Base-by-base conservation (phyloP, 1,140 invertebrate genomes). In the Holotrichia oblita region DNA sequence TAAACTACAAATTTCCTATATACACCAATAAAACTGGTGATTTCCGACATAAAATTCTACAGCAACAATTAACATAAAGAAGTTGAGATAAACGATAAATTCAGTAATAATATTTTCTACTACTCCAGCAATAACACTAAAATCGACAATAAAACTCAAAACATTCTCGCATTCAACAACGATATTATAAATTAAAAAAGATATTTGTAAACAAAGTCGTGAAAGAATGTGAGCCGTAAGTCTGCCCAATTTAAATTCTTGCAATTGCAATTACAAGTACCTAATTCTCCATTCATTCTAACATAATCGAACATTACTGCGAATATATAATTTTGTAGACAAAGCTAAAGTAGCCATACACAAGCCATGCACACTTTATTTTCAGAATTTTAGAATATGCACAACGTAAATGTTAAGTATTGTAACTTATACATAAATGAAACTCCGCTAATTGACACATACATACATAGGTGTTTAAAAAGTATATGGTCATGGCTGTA, bases 181-280 rank as follows among this genome's bases (percentile, higher is more conserved):
- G 61, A 64, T 6, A n/a, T 2, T 27, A 64, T 64, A 64, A 64
- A 64, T 8, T 64, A 20, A 9, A 64, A 64, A 64, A 64, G 17
- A 20, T 64, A 64, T 64, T 12, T 64, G 61, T 64, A 64, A 64
- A 64, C 61, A 64, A 64, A 64, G 61, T 64, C 61, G 24, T 64
- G 61, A 64, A 64, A 64, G 20, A 14, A 27, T 27, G 17, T 20
- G 9, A 64, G 4, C 61, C 24, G 22, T 64, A 64, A 64, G n/a
- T 64, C 22, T 17, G 6, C 61, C 24, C 61, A 64, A 64, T 64
- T 64, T 64, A 64, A 64, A 64, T 64, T 64, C 61, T 20, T 64
- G 61, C 17, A 17, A 12, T 9, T 6, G 24, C 17, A 20, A 64
- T 64, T 64, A 64, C 61, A 9, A 20, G 24, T 27, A 64, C 22